A percentile compares a stretch with the other conserved stretches of the same genome.
These are phyloP conservation scores for Campoletis raptor DNA, from an alignment of 2,888 invertebrate species.

Conservation along the genomic window DNA sequence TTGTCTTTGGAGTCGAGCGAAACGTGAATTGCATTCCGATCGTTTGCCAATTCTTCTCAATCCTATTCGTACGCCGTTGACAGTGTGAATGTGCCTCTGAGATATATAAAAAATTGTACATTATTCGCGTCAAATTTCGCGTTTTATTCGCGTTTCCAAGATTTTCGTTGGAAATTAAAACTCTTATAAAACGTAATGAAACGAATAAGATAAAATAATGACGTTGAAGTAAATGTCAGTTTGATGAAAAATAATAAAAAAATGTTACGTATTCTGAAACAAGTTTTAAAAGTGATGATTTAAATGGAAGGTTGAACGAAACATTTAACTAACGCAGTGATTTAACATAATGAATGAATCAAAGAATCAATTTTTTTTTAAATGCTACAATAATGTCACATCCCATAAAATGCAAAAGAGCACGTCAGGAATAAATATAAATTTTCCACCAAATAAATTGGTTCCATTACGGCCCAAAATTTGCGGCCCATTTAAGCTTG, in stretches of 20 bases:
- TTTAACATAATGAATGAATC: too few relatives aligned
- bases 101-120: neutral
- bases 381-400: neutral
- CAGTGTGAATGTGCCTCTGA: neutral
- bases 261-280: neutral
- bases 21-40: constrained; percentile 27
- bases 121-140: neutral
- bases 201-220: neutral
- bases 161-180: neutral
- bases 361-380: neutral
- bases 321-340: neutral
- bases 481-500: neutral
- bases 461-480: neutral
- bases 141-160: neutral
- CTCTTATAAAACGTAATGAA: neutral
- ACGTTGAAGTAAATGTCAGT: neutral
- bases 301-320: neutral
- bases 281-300: neutral
- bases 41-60: constrained; percentile 2
- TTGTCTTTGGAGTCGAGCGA: neutral
- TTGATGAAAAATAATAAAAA: neutral
- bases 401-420: neutral
- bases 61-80: neutral
- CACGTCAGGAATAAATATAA: neutral
- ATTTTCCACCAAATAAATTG: neutral